phyloP scores from a whole-genome alignment of 1,140 invertebrate species.

The Augochlora pura region DNA sequence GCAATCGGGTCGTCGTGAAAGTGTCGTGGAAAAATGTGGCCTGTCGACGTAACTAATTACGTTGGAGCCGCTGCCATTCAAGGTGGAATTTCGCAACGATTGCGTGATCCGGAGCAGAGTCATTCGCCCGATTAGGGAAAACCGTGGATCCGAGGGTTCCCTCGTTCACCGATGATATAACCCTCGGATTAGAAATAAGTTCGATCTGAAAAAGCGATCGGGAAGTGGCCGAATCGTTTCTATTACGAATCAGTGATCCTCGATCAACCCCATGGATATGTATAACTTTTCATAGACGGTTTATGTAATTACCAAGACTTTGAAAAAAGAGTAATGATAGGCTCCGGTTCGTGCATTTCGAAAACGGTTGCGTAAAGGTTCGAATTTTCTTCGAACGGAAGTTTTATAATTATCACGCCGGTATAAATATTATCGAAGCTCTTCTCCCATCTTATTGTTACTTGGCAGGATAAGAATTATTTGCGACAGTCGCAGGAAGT shows the following conservation, averaged over 20 bases:
- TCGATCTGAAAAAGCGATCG: background rate
- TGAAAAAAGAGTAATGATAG: too few species aligned
- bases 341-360: too few species aligned
- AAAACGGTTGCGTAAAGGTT: too few species aligned
- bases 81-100: conserved; percentile 9
- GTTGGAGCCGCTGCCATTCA: background rate
- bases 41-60: background rate
- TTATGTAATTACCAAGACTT: too few species aligned
- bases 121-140: background rate
- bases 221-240: background rate
- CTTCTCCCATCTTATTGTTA: too few species aligned
- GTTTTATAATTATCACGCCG: too few species aligned
- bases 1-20: conserved; percentile 33
- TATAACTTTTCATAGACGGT: too few species aligned
- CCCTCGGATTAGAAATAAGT: background rate
- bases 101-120: accelerated
- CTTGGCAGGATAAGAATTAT: too few species aligned
- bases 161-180: background rate
- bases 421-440: too few species aligned
- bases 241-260: background rate
- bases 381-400: too few species aligned
- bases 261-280: background rate
- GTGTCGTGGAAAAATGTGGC: conserved; percentile 9
- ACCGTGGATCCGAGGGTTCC: background rate
- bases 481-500: too few species aligned